A percentile compares a stretch with the other conserved stretches of the same genome.
phyloP scores from a whole-genome alignment of 1,140 invertebrate genomes.

The Diuraphis noxia region DNA sequence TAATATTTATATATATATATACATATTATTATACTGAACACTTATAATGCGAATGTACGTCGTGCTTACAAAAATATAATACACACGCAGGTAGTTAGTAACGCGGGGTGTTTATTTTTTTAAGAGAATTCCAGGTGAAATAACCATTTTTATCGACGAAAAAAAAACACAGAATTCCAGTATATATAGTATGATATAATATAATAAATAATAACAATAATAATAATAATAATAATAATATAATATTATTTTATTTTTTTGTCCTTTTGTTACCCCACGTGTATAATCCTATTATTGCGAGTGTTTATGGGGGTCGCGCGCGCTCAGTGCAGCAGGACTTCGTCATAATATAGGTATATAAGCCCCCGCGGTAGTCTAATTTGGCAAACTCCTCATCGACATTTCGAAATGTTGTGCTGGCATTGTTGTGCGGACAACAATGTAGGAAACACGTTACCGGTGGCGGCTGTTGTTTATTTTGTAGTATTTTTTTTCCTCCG shows the following conservation, averaged over 20 bases:
- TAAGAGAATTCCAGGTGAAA: constrained; percentile 40
- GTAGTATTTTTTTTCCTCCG: not conserved
- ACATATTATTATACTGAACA: not conserved
- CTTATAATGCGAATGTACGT: not conserved
- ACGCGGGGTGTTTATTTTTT: constrained; percentile 7
- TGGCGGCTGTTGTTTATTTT: not conserved
- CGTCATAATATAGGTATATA: not conserved
- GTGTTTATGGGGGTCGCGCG: constrained; percentile 6
- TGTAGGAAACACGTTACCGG: not conserved
- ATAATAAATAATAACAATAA: constrained; percentile 19
- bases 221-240: constrained; percentile 19
- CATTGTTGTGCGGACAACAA: not conserved
- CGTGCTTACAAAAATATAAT: not conserved
- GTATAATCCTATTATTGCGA: constrained; percentile 27
- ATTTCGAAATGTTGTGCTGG: constrained; percentile 9
- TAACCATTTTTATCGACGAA: not conserved
- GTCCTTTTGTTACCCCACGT: not conserved
- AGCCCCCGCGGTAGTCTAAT: constrained; percentile 36
- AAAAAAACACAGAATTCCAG: not conserved
- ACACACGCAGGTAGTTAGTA: not conserved
- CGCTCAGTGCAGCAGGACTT: not conserved
- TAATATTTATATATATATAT: not conserved
- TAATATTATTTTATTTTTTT: constrained; percentile 20
- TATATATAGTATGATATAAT: not conserved
- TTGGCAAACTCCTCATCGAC: not conserved